These are phyloP conservation scores for Apeira syringaria DNA, from an alignment of 2,888 invertebrate species.

Conservation along the genomic window DNA sequence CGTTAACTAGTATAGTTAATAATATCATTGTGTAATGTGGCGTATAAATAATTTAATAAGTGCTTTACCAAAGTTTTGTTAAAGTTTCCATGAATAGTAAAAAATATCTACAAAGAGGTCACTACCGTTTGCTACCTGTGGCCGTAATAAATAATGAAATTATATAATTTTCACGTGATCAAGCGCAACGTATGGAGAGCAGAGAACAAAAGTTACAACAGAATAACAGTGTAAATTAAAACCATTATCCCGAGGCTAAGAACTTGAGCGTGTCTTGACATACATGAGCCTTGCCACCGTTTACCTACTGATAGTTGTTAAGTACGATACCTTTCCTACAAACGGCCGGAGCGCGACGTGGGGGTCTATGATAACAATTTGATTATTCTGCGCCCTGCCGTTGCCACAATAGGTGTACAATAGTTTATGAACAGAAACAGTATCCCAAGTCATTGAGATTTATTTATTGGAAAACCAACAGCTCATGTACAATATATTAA, in stretches of 20 bases:
- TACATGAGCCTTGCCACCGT: conserved; percentile 41
- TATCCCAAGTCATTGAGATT: conserved; percentile 9
- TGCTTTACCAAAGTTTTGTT: no score
- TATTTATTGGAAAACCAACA: no score
- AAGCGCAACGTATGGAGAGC: no score
- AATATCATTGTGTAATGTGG: no score
- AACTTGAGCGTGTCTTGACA: conserved; percentile 49
- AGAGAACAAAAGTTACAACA: no score
- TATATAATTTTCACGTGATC: no score
- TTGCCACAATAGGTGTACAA: conserved; percentile 20
- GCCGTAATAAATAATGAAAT: background rate
- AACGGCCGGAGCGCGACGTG: conserved; percentile 48
- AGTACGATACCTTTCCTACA: conserved; percentile 34
- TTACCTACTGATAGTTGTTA: conserved; percentile 6
- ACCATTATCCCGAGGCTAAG: conserved; percentile 23
- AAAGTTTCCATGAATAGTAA: no score
- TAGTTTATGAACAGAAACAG: conserved; percentile 8
- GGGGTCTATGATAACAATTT: conserved; percentile 60
- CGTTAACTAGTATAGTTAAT: no score
- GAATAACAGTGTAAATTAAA: background rate
- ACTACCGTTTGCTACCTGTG: no score
- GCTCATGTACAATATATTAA: no score
- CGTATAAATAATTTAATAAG: no score
- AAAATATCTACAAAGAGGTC: no score
- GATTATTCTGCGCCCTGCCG: conserved; percentile 47